Conservation (phyloP, 2,888 invertebrate species). For the Drosophila infuscata region DNA sequence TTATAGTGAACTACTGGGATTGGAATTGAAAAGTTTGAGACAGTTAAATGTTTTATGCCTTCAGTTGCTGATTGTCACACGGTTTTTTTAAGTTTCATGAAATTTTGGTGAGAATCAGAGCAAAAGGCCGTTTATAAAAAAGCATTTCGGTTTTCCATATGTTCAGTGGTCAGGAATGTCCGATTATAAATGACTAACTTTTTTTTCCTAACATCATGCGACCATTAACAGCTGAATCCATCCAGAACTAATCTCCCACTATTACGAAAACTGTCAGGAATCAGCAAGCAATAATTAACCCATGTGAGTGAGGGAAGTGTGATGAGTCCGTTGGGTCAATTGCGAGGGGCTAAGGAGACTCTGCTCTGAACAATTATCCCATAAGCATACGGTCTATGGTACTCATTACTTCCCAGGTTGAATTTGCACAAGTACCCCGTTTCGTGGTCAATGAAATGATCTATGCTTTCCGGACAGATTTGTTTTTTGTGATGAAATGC, state of each 20-base stretch:
- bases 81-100: slow-evolving; percentile 8
- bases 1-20: not conserved
- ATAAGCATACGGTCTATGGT: not conserved
- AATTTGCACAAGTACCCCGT: not conserved
- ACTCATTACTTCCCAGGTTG: too few species aligned
- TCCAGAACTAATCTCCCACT: not conserved
- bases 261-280: not conserved
- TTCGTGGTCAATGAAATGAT: not conserved
- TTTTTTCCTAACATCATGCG: not conserved
- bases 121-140: slow-evolving; percentile 20
- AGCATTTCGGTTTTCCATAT: not conserved
- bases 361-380: not conserved
- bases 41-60: slow-evolving; percentile 62
- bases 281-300: not conserved
- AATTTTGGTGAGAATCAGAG: slow-evolving; percentile 32
- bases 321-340: not conserved
- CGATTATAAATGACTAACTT: not conserved
- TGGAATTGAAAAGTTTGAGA: slow-evolving; percentile 8
- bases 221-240: not conserved
- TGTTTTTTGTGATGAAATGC: not conserved
- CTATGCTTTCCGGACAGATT: not conserved
- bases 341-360: not conserved
- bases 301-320: not conserved
- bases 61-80: slow-evolving; percentile 29
- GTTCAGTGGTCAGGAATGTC: not conserved